Conservation (phyloP, 1,140 invertebrate species). For the Achatina immaculata region DNA sequence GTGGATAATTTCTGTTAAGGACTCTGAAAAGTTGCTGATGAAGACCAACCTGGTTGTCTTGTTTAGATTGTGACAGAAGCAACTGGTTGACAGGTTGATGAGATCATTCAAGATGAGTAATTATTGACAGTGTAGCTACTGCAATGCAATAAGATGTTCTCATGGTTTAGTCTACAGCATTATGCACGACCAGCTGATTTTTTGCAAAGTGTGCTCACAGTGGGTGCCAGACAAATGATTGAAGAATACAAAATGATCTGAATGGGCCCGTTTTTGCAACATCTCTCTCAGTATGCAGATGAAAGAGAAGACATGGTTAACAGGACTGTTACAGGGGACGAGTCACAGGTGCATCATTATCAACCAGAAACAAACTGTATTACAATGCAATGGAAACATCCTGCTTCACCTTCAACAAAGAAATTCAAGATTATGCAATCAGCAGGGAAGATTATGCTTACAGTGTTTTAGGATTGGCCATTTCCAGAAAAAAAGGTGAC, state of each 20-base stretch:
- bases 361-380: not conserved
- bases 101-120: not conserved
- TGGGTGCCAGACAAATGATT: not conserved
- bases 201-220: not conserved
- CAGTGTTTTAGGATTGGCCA: not conserved
- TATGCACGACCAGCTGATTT: too few species aligned
- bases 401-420: not conserved
- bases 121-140: not conserved
- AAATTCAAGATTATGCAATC: constrained; percentile 4
- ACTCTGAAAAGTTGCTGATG: not conserved
- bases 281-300: too few species aligned
- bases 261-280: too few species aligned
- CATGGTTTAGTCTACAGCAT: not conserved
- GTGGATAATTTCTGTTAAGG: not conserved
- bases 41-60: not conserved
- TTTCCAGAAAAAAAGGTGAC: constrained; percentile 13
- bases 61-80: not conserved
- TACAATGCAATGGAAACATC: constrained; percentile 6
- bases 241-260: too few species aligned
- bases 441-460: not conserved
- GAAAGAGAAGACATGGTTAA: not conserved
- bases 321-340: not conserved
- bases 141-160: not conserved
- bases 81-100: not conserved
- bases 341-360: not conserved